Conservation (phyloP, 2,888 invertebrate genomes). For the Carpatolechia fugitivella region DNA sequence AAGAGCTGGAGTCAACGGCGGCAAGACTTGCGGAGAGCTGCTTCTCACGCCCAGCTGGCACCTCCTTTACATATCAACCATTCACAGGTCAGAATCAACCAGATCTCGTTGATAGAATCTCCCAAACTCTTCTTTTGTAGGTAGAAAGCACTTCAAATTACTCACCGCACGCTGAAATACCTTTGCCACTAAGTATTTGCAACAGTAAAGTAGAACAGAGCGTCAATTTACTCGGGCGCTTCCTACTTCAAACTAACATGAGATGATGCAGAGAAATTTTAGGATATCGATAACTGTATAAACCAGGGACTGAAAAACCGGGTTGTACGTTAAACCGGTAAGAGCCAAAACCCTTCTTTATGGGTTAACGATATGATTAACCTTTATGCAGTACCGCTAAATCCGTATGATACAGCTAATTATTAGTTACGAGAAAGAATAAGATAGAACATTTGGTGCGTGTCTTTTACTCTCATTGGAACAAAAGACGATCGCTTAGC, state of each 20-base stretch:
- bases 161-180: slow-evolving; percentile 8
- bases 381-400: too few relatives aligned
- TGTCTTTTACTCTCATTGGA: too few relatives aligned
- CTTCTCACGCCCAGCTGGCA: slow-evolving; percentile 64
- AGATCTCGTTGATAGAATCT: not conserved
- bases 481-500: too few relatives aligned
- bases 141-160: slow-evolving; percentile 8
- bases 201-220: slow-evolving; percentile 1
- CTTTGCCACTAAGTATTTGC: slow-evolving; percentile 12
- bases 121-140: not conserved
- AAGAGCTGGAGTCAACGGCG: slow-evolving; percentile 80
- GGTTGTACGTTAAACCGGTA: too few relatives aligned
- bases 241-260: not conserved
- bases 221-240: not conserved
- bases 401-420: too few relatives aligned
- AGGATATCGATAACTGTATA: not conserved
- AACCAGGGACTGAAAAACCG: too few relatives aligned
- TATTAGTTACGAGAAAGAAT: too few relatives aligned
- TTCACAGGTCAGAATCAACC: slow-evolving; percentile 50
- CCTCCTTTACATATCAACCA: slow-evolving; percentile 70
- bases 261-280: not conserved
- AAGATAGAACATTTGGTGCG: too few relatives aligned
- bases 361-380: too few relatives aligned
- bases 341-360: too few relatives aligned
- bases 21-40: slow-evolving; percentile 63